phyloP scores from a whole-genome alignment of 2,888 invertebrate species.

The Sinohyriopsis cumingii region DNA sequence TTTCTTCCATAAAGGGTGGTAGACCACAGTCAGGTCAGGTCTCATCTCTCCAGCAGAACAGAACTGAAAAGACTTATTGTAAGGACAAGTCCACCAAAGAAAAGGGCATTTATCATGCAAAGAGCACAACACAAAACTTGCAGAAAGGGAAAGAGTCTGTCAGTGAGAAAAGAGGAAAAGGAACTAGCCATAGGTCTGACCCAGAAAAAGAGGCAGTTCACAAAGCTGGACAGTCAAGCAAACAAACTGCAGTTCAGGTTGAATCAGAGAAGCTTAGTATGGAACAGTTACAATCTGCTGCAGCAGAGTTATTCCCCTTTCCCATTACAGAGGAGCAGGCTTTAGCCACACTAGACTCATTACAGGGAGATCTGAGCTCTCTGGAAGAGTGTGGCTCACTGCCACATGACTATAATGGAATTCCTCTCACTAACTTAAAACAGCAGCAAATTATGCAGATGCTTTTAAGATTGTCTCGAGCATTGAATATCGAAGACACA shows the following conservation, averaged over 20 bases:
- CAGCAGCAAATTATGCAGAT: conserved; percentile 62
- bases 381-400: conserved; percentile 53
- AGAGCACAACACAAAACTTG: conserved; percentile 3
- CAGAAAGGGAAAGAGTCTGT: too few relatives aligned
- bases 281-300: conserved; percentile 36
- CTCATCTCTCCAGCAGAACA: neutral
- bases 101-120: conserved; percentile 30
- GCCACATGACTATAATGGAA: conserved; percentile 59
- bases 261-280: neutral
- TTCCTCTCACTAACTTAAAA: conserved; percentile 55
- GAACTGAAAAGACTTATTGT: conserved; percentile 18
- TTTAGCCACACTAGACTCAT: conserved; percentile 49
- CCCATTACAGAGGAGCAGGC: conserved; percentile 40
- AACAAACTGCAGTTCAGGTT: too few relatives aligned
- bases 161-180: too few relatives aligned
- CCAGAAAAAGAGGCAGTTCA: too few relatives aligned
- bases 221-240: too few relatives aligned
- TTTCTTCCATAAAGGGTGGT: conserved; percentile 10
- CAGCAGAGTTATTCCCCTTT: conserved; percentile 35
- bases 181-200: too few relatives aligned
- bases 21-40: conserved; percentile 18
- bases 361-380: conserved; percentile 58
- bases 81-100: conserved; percentile 18
- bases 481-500: conserved; percentile 59
- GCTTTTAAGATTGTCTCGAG: conserved; percentile 55